Conservation (phyloP, 2,113 vertebrate species). For the Tretioscincus oriximinensis region DNA sequence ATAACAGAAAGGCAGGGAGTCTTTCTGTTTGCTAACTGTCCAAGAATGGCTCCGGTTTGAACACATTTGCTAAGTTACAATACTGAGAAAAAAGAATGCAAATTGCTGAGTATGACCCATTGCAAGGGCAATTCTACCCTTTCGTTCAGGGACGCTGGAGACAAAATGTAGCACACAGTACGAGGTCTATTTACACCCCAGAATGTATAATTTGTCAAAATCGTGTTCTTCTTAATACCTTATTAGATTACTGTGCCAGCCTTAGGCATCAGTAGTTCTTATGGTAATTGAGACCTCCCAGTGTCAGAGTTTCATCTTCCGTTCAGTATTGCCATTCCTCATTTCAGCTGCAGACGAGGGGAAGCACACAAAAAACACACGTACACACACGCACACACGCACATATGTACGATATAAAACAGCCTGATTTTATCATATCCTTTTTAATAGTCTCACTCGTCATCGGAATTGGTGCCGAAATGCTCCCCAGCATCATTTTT, state of each 20-base stretch:
- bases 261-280: conserved; percentile 40
- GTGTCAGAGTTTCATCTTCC: conserved; percentile 28
- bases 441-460: neutral
- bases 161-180: conserved; percentile 51
- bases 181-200: conserved; percentile 42
- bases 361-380: neutral
- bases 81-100: conserved; percentile 16
- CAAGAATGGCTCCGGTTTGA: conserved; percentile 47
- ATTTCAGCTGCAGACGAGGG: conserved; percentile 4
- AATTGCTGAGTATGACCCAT: conserved; percentile 45
- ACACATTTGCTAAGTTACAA: conserved; percentile 40
- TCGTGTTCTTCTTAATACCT: conserved; percentile 59
- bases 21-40: conserved; percentile 68
- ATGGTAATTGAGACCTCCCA: conserved; percentile 49
- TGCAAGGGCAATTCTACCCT: conserved; percentile 60
- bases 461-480: conserved; percentile 32
- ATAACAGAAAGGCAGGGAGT: conserved; percentile 40
- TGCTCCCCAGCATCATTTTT: neutral
- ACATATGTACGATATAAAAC: neutral
- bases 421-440: conserved; percentile 18
- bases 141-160: conserved; percentile 38
- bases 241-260: conserved; percentile 54
- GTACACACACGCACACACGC: neutral
- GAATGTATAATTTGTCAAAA: conserved; percentile 70
- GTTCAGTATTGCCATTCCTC: neutral